phyloP scores from a whole-genome alignment of 37 sponge, comb jelly and placozoan genomes.

The Oopsacas minuta region DNA sequence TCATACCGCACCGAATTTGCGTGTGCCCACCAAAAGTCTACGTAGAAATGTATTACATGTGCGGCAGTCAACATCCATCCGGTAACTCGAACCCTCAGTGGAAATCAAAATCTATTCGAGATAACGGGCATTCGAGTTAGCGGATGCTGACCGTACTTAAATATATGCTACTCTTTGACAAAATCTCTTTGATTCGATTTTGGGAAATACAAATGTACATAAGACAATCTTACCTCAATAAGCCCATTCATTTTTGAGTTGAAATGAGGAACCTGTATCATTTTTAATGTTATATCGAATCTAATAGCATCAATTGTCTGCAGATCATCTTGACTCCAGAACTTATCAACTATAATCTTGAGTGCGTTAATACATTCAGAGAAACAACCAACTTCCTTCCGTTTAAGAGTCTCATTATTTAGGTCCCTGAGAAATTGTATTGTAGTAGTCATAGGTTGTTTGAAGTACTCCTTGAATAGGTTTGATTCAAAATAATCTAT shows the following conservation, averaged over 20 bases:
- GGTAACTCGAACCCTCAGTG: no score
- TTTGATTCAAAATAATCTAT: constrained; percentile 59
- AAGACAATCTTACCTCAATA: constrained; percentile 84
- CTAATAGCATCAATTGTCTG: constrained; percentile 50
- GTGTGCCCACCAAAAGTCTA: no score
- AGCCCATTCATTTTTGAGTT: constrained; percentile 97
- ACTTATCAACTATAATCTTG: constrained; percentile 42
- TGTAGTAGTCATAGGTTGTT: constrained; percentile 23
- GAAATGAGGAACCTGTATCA: constrained; percentile 87
- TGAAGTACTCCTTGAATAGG: constrained; percentile 39
- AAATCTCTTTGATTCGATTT: no score
- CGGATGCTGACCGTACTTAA: no score
- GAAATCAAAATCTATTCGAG: no score
- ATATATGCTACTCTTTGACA: no score
- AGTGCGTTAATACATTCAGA: constrained; percentile 57
- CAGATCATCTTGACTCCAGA: constrained; percentile 29
- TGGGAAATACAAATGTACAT: no score
- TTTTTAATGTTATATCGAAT: constrained; percentile 49
- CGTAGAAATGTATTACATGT: no score
- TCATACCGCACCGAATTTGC: no score
- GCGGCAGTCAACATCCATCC: no score
- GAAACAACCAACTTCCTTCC: constrained; percentile 64
- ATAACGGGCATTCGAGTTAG: no score
- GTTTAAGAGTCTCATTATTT: constrained; percentile 32
- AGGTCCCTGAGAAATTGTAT: constrained; percentile 38